Evolutionary conservation across 2,888 invertebrate genomes (phyloP).

Genomic region (Fragum sueziense): DNA sequence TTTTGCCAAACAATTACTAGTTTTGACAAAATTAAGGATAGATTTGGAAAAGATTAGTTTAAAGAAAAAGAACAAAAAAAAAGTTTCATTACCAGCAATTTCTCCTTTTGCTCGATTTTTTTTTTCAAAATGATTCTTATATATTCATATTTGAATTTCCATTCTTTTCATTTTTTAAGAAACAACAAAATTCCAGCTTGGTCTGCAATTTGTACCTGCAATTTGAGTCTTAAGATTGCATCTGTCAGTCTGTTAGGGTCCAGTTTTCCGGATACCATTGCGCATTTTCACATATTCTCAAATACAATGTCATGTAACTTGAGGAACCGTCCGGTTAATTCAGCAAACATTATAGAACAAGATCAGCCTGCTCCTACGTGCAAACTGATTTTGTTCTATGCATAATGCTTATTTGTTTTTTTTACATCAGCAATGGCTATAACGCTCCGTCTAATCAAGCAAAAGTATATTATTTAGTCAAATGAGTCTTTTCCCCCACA

Average conservation of each 20-base stretch:
- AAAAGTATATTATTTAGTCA: too few relatives aligned
- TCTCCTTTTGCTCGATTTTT: neutral
- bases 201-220: too few relatives aligned
- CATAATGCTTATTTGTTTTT: too few relatives aligned
- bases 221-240: neutral
- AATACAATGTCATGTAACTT: neutral
- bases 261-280: neutral
- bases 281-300: neutral
- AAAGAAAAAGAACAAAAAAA: neutral
- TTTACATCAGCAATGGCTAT: too few relatives aligned
- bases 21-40: neutral
- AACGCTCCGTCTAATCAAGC: too few relatives aligned
- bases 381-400: too few relatives aligned
- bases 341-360: too few relatives aligned
- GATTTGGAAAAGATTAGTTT: neutral
- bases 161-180: neutral
- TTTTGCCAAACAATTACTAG: neutral
- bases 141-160: neutral
- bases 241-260: neutral
- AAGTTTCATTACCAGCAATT: neutral
- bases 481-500: too few relatives aligned
- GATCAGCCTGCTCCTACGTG: too few relatives aligned
- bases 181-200: neutral
- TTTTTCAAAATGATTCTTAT: neutral
- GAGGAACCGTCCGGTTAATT: too few relatives aligned